Base-by-base conservation (phyloP, 2,888 invertebrate genomes). In the Prostheceraeus crozeri region DNA sequence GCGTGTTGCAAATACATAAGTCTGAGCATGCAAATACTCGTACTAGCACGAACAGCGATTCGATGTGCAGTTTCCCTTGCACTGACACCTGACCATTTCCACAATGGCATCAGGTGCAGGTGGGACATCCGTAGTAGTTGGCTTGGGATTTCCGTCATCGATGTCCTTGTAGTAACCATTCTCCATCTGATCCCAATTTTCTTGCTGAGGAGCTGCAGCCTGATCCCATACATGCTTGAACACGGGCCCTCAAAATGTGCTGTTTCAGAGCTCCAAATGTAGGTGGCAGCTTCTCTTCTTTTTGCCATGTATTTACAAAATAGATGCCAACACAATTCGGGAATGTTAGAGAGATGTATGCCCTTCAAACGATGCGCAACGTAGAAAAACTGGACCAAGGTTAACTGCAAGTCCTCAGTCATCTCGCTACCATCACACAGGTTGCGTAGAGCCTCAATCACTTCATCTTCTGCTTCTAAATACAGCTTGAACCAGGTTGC, bases 401-500 rank as follows among this genome's bases (percentile, higher is more conserved):
- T 21, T 14, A 31, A 6, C 56, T 19, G 19, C 48, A 48, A n/a
- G 19, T 8, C 19, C 10, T 48, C 48, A 19, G 48, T 48, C 45
- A 48, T 6, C 10, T 48, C 21, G n/a, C n/a, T n/a, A n/a, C n/a
- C n/a, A n/a, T n/a, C n/a, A 25, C 16, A 40, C 14, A 48, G 48
- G 25, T 25, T 48, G 3, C 27, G 48, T 28, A 48, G 16, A 11
- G 6, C 6, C 23, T 19, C 27, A 28, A 48, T 48, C 10, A 48
- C 48, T 25, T 16, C 48, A n/a, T 19, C 19, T 25, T 48, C 48
- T 11, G 10, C 23, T 19, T 21, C 11, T 11, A 48, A 4, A 19
- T 57, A 28, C 27, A 58, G 46, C n/a, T n/a, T n/a, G n/a, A n/a
- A n/a, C 56, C 60, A 45, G 55, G 60, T 60, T 35, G 40, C 31